Percentiles rank a stretch among this genome's conserved stretches.
These are phyloP conservation scores for Hemicrepidius hirtus DNA, from an alignment of 2,888 invertebrate genomes.

Conservation along the genomic window DNA sequence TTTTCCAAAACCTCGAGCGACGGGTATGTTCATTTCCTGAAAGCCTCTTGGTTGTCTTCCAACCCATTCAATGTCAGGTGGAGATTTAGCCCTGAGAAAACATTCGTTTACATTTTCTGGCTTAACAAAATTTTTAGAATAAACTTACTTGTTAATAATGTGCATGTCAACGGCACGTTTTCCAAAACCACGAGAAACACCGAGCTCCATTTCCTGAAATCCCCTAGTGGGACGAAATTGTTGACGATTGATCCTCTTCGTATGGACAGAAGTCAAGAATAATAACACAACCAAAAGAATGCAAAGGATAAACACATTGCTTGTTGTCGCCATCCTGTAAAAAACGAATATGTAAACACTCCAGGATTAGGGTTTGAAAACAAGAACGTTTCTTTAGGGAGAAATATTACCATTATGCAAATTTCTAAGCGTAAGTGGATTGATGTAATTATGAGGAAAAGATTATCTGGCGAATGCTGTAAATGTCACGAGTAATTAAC, in stretches of 20 bases:
- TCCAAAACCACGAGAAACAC: slow-evolving; percentile 80
- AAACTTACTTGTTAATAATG: slow-evolving; percentile 56
- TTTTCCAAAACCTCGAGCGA: slow-evolving; percentile 80
- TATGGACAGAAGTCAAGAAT: slow-evolving; percentile 60
- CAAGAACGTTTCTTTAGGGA: too few species aligned
- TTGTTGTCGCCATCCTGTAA: slow-evolving; percentile 59
- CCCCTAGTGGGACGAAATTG: slow-evolving; percentile 78
- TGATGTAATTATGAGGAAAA: slow-evolving; percentile 9
- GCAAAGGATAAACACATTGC: slow-evolving; percentile 58
- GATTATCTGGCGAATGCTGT: slow-evolving; percentile 3
- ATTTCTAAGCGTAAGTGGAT: slow-evolving; percentile 6
- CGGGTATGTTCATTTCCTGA: slow-evolving; percentile 78
- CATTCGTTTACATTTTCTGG: neutral
- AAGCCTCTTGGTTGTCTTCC: slow-evolving; percentile 72
- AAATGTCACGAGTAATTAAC: slow-evolving; percentile 4
- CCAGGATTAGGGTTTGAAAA: too few species aligned
- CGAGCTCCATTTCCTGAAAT: slow-evolving; percentile 78
- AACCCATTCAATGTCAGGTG: slow-evolving; percentile 42
- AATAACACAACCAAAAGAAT: slow-evolving; percentile 61
- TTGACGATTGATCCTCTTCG: slow-evolving; percentile 71
- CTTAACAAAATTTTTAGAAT: neutral
- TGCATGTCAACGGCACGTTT: slow-evolving; percentile 74
- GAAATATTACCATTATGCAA: too few species aligned
- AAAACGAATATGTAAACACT: neutral
- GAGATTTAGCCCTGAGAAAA: slow-evolving; percentile 37